Percentiles rank a stretch among this genome's conserved stretches.
Evolutionary conservation across 2,113 vertebrate species (phyloP).

Genomic region (Anguilla rostrata): DNA sequence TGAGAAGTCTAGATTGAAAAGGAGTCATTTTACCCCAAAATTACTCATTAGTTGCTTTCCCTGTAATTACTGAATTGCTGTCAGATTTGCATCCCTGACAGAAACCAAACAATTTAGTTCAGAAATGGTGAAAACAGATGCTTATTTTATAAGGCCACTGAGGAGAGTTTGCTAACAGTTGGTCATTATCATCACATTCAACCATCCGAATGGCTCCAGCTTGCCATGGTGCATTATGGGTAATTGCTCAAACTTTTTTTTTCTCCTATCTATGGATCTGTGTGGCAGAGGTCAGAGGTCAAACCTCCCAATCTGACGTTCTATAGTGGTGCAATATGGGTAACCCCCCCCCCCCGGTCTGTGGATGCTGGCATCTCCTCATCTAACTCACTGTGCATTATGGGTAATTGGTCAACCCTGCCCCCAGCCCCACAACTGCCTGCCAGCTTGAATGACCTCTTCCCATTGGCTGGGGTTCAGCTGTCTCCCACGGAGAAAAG

Average conservation of each 20-base stretch:
- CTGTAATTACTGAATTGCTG: too few relatives aligned
- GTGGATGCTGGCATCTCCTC: not conserved
- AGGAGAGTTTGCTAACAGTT: not conserved
- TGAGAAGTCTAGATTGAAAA: too few relatives aligned
- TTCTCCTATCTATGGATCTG: slow-evolving; percentile 47
- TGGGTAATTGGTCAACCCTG: slow-evolving; percentile 6
- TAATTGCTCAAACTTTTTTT: slow-evolving; percentile 64
- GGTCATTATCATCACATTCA: not conserved
- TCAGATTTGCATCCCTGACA: too few relatives aligned
- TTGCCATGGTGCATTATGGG: slow-evolving; percentile 65
- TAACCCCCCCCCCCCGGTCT: not conserved
- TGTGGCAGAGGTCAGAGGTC: not conserved
- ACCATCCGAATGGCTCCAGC: slow-evolving; percentile 43
- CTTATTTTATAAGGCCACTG: not conserved
- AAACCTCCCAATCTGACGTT: not conserved
- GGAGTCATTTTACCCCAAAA: too few relatives aligned
- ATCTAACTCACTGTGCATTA: not conserved
- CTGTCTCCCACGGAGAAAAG: slow-evolving; percentile 62
- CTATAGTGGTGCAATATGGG: not conserved
- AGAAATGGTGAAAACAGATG: too few relatives aligned
- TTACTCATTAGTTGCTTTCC: too few relatives aligned
- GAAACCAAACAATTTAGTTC: too few relatives aligned
- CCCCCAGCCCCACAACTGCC: not conserved
- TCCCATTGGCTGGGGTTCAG: slow-evolving; percentile 55
- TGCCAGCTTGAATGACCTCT: not conserved